Percentiles rank a stretch among this genome's conserved stretches.
These are phyloP conservation scores for Psittacula derbiana DNA, from an alignment of 2,797 vertebrate genomes.

Conservation along the genomic window DNA sequence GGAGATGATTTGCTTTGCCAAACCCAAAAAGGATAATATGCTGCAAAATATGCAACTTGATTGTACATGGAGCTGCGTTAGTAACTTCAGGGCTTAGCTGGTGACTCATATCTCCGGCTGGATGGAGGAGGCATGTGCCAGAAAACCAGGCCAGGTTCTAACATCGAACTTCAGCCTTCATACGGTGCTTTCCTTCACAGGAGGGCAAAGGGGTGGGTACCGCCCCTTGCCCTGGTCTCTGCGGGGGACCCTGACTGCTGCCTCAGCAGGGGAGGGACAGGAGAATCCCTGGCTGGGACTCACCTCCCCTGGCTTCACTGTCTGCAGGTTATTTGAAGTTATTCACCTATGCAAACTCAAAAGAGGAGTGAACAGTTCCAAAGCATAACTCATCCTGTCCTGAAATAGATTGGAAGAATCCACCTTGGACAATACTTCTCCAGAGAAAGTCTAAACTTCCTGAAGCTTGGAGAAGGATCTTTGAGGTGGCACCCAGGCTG, in stretches of 20 bases:
- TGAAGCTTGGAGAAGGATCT: not conserved
- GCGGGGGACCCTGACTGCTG: not conserved
- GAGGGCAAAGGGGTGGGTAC: not conserved
- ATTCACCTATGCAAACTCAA: not conserved
- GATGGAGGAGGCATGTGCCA: not conserved
- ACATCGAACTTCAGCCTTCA: fast-evolving
- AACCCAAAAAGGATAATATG: not conserved
- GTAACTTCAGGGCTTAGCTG: not conserved
- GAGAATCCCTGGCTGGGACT: not conserved
- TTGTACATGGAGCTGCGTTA: not conserved
- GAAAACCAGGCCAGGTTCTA: not conserved
- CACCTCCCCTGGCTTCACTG: not conserved
- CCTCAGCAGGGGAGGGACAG: not conserved
- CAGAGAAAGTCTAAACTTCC: not conserved
- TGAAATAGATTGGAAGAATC: not conserved
- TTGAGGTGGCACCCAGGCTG: not conserved
- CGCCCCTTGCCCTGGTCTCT: not conserved
- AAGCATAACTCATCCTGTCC: not conserved
- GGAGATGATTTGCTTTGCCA: not conserved
- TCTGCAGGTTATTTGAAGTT: not conserved
- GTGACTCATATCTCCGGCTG: not conserved
- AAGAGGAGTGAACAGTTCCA: not conserved
- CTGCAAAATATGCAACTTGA: not conserved
- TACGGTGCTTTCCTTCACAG: not conserved
- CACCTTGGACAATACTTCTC: not conserved